Base-by-base conservation (phyloP, 2,888 invertebrate species). In the Apotomis betuletana region DNA sequence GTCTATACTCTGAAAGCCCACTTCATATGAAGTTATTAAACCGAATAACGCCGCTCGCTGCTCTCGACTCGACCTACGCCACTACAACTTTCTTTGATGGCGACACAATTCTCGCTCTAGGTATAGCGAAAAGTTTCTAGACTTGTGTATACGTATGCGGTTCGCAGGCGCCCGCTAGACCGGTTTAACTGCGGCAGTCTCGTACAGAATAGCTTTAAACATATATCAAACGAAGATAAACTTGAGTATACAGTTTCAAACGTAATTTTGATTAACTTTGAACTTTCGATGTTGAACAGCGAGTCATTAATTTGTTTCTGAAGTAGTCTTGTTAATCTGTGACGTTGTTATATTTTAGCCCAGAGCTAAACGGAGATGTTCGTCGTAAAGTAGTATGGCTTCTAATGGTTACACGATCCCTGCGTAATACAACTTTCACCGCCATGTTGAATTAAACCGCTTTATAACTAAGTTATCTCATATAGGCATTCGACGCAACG, bases 71-170 rank as follows among this genome's bases (percentile, higher is more conserved):
- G 90, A 90, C 90, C 89, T 90, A 90, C 85, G 81, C 86, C 86
- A 90, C 87, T 86, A 83, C 79, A 84, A 87, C 89, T 90, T 89
- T 90, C 89, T 89, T 89, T 87, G 86, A 83, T 83, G 85, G 80
- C 83, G 73, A 74, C 69, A 75, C 74, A 67, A 51, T 49, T 52
- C 57, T 69, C 60, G 67, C 65, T 67, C 67, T 58, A n/a, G n/a
- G n/a, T n/a, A 64, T 63, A 67, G 62, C 61, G 74, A 63, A 67
- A 70, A 67, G 74, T 74, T 74, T 74, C 74, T 67, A 61, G 62
- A 70, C 67, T 58, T 15, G 72, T 76, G 54, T 67, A 55, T 61
- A 58, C 51, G 12, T 57, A 55, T 61, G 55, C 55, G 61, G 67
- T 44, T 57, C 15, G 63, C 41, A 67, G 62, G 57, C 58, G 62